phyloP scores from a whole-genome alignment of 2,888 invertebrate species.

The Pseudanteris insignis region DNA sequence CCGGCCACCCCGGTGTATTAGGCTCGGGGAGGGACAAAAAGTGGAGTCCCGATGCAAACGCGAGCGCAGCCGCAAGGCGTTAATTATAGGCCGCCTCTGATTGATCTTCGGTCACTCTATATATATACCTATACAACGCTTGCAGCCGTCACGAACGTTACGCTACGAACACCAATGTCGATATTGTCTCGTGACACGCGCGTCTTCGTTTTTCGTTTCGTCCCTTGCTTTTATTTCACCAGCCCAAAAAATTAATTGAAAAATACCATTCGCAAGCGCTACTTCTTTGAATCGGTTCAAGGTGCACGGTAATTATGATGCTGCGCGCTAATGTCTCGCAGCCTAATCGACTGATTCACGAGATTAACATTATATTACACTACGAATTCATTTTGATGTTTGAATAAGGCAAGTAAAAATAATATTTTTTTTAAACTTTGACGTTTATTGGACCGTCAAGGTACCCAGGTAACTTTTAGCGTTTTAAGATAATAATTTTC shows the following conservation, averaged over 20 bases:
- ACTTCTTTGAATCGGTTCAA: conserved; percentile 25
- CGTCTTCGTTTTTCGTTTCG: conserved; percentile 40
- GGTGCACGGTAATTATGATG: too few relatives aligned
- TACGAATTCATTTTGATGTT: too few relatives aligned
- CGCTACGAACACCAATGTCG: conserved; percentile 56
- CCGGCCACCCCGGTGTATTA: too few relatives aligned
- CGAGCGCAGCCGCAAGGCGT: conserved; percentile 62
- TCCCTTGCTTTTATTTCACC: conserved; percentile 23
- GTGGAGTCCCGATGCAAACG: conserved; percentile 65
- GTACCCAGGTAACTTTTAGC: too few relatives aligned
- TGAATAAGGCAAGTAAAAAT: too few relatives aligned
- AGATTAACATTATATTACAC: too few relatives aligned
- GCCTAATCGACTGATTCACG: background rate
- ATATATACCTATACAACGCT: conserved; percentile 29
- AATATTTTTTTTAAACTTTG: too few relatives aligned
- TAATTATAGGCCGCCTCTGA: conserved; percentile 66
- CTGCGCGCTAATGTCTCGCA: conserved; percentile 3
- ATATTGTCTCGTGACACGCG: conserved; percentile 59
- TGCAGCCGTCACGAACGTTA: conserved; percentile 43
- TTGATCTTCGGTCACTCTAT: conserved; percentile 61
- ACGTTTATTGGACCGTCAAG: too few relatives aligned
- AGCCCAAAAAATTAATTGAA: conserved; percentile 62
- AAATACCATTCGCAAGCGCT: conserved; percentile 51
- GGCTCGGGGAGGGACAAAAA: conserved; percentile 67
- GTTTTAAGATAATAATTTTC: too few relatives aligned